Conservation (phyloP, 2,888 invertebrate species). For the Leucania comma region DNA sequence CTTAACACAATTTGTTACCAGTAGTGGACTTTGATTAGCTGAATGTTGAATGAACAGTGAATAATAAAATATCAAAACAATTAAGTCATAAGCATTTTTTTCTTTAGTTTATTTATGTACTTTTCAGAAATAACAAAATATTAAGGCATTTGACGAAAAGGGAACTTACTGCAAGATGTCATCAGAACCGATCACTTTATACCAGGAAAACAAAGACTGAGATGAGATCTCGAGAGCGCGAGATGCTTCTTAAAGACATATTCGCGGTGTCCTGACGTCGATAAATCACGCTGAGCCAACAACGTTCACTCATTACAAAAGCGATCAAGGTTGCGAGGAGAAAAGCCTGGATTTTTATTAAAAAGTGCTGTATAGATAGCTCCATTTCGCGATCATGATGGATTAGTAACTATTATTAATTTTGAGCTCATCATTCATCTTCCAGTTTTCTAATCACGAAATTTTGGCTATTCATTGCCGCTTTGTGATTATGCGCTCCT, state of each 20-base stretch:
- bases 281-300: constrained; percentile 60
- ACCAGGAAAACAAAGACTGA: constrained; percentile 48
- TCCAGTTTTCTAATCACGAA: constrained; percentile 5
- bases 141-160: not conserved
- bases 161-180: not conserved
- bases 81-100: too few relatives aligned
- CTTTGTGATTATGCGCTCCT: constrained; percentile 21
- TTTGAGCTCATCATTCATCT: constrained; percentile 42
- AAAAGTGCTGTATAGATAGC: constrained; percentile 16
- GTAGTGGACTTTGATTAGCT: too few relatives aligned
- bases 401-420: constrained; percentile 24
- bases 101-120: too few relatives aligned
- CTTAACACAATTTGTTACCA: too few relatives aligned
- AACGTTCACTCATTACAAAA: constrained; percentile 53
- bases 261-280: constrained; percentile 31
- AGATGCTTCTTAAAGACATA: constrained; percentile 20
- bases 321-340: constrained; percentile 36
- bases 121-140: not conserved
- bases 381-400: constrained; percentile 19
- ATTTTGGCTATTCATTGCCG: constrained; percentile 27
- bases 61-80: too few relatives aligned
- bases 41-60: too few relatives aligned
- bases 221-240: constrained; percentile 19
- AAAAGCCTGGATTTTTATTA: constrained; percentile 27
- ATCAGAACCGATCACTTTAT: constrained; percentile 26